Evolutionary conservation across 2,113 vertebrate genomes (phyloP).

Genomic region (Crypturellus undulatus): DNA sequence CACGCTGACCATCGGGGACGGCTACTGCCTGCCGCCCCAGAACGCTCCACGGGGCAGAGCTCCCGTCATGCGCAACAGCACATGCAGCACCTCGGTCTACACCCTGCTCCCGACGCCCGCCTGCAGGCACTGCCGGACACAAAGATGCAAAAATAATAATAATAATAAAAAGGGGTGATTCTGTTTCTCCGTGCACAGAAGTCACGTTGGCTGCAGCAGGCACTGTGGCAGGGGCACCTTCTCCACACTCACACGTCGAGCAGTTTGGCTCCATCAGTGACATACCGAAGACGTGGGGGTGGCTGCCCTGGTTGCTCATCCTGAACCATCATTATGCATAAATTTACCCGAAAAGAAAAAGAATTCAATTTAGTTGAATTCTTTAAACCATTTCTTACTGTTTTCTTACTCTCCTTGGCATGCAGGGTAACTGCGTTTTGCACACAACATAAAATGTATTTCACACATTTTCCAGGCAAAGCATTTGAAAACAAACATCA

Average conservation of each 20-base stretch:
- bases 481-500: neutral
- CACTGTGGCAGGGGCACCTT: neutral
- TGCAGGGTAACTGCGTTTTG: neutral
- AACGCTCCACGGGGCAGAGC: fast-evolving
- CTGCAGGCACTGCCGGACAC: neutral
- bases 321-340: neutral
- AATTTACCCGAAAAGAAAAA: neutral
- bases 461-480: neutral
- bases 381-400: neutral
- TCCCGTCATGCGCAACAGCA: fast-evolving
- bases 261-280: neutral
- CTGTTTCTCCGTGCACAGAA: neutral
- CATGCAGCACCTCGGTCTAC: neutral
- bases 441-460: neutral
- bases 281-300: fast-evolving
- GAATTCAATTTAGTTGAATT: neutral
- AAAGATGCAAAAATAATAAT: neutral
- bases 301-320: neutral
- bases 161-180: neutral
- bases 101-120: neutral
- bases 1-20: neutral
- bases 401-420: neutral
- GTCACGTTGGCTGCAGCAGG: fast-evolving
- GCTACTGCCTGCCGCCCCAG: neutral
- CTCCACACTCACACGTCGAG: no score